phyloP scores from a whole-genome alignment of 2,888 invertebrate species.

The Eutolmus rufibarbis region DNA sequence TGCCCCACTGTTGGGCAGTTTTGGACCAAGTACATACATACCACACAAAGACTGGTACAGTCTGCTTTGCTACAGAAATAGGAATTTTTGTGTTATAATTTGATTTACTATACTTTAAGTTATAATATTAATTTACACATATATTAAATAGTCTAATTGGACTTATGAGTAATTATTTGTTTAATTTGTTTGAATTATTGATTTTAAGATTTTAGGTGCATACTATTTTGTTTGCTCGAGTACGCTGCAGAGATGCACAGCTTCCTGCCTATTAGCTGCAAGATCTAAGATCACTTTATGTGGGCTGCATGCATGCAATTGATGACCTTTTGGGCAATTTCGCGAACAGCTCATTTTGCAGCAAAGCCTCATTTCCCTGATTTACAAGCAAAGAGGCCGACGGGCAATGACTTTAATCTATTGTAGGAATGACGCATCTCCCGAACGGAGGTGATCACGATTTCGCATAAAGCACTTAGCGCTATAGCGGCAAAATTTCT shows the following conservation, averaged over 20 bases:
- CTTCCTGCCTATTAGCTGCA: background rate
- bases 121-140: too few relatives aligned
- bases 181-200: background rate
- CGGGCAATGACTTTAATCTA: background rate
- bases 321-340: background rate
- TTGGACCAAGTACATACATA: too few relatives aligned
- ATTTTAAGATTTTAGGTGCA: too few relatives aligned
- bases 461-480: slow-evolving; percentile 22
- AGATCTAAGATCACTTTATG: background rate
- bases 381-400: background rate
- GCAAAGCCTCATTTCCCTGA: background rate
- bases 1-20: too few relatives aligned
- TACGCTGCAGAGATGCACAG: background rate
- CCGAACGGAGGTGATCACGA: slow-evolving; percentile 16
- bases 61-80: too few relatives aligned
- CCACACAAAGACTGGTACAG: too few relatives aligned
- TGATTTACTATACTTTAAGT: too few relatives aligned
- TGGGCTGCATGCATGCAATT: background rate
- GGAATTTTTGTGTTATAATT: too few relatives aligned
- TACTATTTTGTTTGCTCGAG: background rate
- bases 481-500: background rate
- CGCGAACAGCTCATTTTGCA: background rate
- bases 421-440: background rate
- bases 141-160: too few relatives aligned
- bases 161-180: too few relatives aligned